phyloP scores from a whole-genome alignment of 2,113 vertebrate species.

The Riparia riparia region DNA sequence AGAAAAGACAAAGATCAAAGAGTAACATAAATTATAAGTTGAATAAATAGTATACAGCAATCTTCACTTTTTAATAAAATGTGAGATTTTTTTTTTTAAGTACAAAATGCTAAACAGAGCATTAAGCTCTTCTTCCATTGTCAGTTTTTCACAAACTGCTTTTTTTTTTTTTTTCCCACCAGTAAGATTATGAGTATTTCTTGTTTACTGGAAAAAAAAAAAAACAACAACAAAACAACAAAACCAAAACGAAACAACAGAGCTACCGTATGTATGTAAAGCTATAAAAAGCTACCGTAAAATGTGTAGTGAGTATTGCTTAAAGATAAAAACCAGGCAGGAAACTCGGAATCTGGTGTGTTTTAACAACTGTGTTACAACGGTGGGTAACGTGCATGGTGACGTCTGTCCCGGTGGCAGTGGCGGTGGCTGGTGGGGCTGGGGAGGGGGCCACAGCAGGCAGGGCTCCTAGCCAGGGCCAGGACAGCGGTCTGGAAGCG shows the following conservation, averaged over 20 bases:
- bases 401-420: slow-evolving; percentile 26
- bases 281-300: slow-evolving; percentile 85
- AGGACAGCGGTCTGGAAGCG: slow-evolving; percentile 49
- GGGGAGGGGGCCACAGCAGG: background rate
- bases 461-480: slow-evolving; percentile 27
- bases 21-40: slow-evolving; percentile 99
- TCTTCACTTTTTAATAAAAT: slow-evolving; percentile 98
- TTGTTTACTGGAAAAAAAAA: slow-evolving; percentile 78
- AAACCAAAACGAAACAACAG: slow-evolving; percentile 75
- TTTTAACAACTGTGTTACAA: slow-evolving; percentile 71
- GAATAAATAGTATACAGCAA: slow-evolving; percentile 99
- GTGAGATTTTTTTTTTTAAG: slow-evolving; percentile 90
- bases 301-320: slow-evolving; percentile 88
- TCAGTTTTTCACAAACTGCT: slow-evolving; percentile 84
- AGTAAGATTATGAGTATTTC: slow-evolving; percentile 87
- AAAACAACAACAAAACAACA: background rate
- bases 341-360: slow-evolving; percentile 85
- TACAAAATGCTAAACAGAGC: slow-evolving; percentile 95
- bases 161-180: slow-evolving; percentile 77
- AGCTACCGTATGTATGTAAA: slow-evolving; percentile 78
- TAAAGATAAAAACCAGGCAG: slow-evolving; percentile 81
- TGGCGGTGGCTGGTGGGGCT: slow-evolving; percentile 10
- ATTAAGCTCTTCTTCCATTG: slow-evolving; percentile 85
- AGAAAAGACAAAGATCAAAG: slow-evolving; percentile 99
- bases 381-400: slow-evolving; percentile 52